Evolutionary conservation across 2,113 vertebrate genomes (phyloP), one percentile per base, ranked within the genome.

Genomic region (Notechis scutatus): DNA sequence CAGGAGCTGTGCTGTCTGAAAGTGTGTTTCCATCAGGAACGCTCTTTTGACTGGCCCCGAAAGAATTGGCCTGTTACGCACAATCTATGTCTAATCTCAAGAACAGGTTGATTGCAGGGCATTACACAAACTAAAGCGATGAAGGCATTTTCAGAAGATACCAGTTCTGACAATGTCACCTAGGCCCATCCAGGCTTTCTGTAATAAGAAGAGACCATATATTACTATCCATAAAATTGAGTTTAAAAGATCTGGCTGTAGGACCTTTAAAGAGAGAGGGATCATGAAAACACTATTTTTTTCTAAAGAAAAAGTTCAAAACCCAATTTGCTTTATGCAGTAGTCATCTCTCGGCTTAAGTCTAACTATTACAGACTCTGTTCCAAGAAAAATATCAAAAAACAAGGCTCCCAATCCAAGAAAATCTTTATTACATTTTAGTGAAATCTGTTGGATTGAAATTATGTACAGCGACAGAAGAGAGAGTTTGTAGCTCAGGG

Each of bases 1-100:
- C 26, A 93, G 87, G 8, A 0, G 0, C 61, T 90, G 14, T 93
- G 90, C 59, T 54, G 45, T 42, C 52, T 55, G 1, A 42, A 89
- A 93, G 88, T 61, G 26, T 94, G 91, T 91, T 94, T 69, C 87
- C 24, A 90, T 93, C 92, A 26, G 85, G 92, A 89, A 1, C 0
- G 24, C 54, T 4, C 1, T 54, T 47, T 47, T 89, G 4, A 50
- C 6, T 56, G 3, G 1, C 0, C 0, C 4, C 55, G 23, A 10
- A 56, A 12, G 24, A 55, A 24, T 14, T 86, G 24, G 91, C 90
- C 69, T 2, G 0, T 24, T 85, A 47, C 52, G 93, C 91, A 15
- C 18, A 12, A 69, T 86, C 91, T 55, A 26, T 59, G 4, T 69
- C 56, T 69, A 23, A 55, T 64, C 88, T 34, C 69, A 90, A 50